These are phyloP conservation scores for Cheilosia variabilis DNA, from an alignment of 2,888 invertebrate species.

Conservation along the genomic window DNA sequence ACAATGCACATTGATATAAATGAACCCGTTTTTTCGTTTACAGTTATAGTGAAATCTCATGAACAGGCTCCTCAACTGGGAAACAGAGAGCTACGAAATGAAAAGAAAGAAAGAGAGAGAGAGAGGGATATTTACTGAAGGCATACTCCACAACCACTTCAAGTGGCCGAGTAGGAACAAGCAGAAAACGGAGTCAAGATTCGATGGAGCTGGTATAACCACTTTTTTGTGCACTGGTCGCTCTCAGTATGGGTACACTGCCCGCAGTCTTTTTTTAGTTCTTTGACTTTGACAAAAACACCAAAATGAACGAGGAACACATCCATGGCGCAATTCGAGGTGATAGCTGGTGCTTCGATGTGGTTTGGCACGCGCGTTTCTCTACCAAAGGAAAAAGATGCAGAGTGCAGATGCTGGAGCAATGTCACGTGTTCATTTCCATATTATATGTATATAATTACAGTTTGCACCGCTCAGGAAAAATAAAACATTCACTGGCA, in stretches of 20 bases:
- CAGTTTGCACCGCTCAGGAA: not conserved
- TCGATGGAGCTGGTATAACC: constrained; percentile 65
- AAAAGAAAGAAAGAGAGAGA: not conserved
- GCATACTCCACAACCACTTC: constrained; percentile 17
- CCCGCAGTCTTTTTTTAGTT: constrained; percentile 41
- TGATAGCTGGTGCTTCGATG: not conserved
- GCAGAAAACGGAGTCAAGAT: constrained; percentile 50
- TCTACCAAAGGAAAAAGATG: not conserved
- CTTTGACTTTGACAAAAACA: constrained; percentile 54
- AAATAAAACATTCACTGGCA: not conserved
- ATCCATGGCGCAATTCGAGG: constrained; percentile 12
- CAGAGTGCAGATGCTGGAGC: not conserved
- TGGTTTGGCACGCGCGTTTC: not conserved
- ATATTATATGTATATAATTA: not conserved
- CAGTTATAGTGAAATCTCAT: constrained; percentile 65
- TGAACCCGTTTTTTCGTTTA: constrained; percentile 68
- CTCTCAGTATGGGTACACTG: constrained; percentile 33
- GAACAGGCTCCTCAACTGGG: constrained; percentile 42
- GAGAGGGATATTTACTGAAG: constrained; percentile 41
- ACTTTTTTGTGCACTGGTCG: constrained; percentile 63
- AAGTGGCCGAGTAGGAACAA: constrained; percentile 35
- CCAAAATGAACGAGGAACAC: constrained; percentile 24
- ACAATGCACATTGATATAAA: constrained; percentile 62
- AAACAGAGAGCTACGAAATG: constrained; percentile 14
- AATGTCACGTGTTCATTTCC: constrained; percentile 1